Evolutionary conservation across 1,140 invertebrate species (phyloP).

Genomic region (Drosophila auraria): DNA sequence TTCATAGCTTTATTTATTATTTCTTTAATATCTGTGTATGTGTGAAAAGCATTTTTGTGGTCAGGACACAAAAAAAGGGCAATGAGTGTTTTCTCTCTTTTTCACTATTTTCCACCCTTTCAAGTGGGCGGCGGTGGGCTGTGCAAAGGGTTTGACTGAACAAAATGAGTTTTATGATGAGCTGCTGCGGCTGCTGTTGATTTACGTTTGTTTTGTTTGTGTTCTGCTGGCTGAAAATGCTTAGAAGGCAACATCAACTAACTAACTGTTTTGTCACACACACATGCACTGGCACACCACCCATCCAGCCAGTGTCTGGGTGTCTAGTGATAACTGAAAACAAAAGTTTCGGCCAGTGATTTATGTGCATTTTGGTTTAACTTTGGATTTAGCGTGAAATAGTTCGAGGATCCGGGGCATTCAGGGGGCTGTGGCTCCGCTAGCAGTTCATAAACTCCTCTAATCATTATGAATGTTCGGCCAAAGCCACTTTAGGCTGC

Average conservation of each 20-base stretch:
- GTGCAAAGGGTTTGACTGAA: conserved; percentile 46
- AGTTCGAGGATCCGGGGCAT: conserved; percentile 45
- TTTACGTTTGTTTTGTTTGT: conserved; percentile 80
- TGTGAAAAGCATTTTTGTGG: conserved; percentile 42
- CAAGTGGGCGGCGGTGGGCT: conserved; percentile 21
- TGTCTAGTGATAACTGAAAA: conserved; percentile 72
- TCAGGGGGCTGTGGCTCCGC: not conserved
- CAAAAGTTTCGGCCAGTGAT: conserved; percentile 77
- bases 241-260: conserved; percentile 75
- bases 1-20: not conserved
- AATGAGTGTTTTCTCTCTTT: conserved; percentile 46
- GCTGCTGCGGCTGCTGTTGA: conserved; percentile 76
- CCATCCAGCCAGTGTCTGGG: conserved; percentile 37
- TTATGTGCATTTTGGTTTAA: conserved; percentile 78
- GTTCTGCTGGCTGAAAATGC: conserved; percentile 64
- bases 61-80: conserved; percentile 52
- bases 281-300: conserved; percentile 8
- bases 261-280: conserved; percentile 57
- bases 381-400: conserved; percentile 76
- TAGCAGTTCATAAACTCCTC: conserved; percentile 63
- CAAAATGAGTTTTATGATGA: conserved; percentile 82
- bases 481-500: conserved; percentile 22
- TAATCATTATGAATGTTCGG: conserved; percentile 75
- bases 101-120: not conserved
- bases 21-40: conserved; percentile 10